phyloP scores from a whole-genome alignment of 2,113 vertebrate genomes.

The Engystomops pustulosus region DNA sequence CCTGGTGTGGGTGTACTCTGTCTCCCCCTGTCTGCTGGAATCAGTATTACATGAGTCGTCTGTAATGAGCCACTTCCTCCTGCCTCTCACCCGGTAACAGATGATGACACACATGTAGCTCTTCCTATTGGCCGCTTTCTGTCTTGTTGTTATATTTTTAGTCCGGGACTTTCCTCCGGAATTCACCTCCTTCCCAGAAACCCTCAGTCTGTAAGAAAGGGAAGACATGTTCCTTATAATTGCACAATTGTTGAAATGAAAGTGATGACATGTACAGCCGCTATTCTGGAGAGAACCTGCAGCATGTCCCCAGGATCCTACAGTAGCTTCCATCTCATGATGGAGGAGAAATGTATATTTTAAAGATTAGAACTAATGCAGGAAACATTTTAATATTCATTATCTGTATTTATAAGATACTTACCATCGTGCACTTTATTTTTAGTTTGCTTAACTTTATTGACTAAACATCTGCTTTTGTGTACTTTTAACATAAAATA shows the following conservation, averaged over 20 bases:
- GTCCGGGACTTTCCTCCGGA: conserved; percentile 8
- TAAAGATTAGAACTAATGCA: too few species aligned
- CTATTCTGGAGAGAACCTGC: not conserved
- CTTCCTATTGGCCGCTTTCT: not conserved
- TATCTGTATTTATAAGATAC: too few species aligned
- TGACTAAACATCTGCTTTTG: too few species aligned
- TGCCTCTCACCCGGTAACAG: not conserved
- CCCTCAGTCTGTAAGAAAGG: conserved; percentile 13
- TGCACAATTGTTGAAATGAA: conserved; percentile 37
- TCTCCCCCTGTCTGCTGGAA: not conserved
- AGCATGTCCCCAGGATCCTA: not conserved
- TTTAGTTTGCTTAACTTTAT: too few species aligned
- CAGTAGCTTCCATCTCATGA: not conserved
- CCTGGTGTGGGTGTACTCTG: too few species aligned
- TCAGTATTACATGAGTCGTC: not conserved
- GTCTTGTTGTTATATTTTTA: not conserved
- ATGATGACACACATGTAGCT: not conserved
- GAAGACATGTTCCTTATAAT: not conserved
- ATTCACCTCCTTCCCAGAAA: conserved; percentile 19
- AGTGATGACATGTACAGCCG: not conserved
- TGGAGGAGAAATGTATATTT: not conserved
- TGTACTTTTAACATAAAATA: too few species aligned
- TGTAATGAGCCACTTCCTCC: not conserved
- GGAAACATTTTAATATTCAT: too few species aligned
- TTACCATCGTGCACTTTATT: too few species aligned